Conservation (phyloP, 2,797 vertebrate genomes). For the Perodicticus potto region DNA sequence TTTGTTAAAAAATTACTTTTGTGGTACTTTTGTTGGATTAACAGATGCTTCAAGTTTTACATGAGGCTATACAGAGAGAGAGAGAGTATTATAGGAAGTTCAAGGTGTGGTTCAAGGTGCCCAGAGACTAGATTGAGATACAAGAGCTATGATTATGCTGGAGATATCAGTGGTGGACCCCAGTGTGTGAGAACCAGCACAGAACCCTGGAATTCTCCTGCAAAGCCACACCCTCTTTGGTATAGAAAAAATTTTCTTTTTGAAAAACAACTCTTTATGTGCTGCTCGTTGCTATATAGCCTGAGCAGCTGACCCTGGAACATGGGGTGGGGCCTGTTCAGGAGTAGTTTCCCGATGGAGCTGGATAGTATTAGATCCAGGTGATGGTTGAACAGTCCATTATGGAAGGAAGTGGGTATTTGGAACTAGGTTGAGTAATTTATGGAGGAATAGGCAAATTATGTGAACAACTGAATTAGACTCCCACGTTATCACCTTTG, state of each 20-base stretch:
- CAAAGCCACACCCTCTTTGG: not conserved
- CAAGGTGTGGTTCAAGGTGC: not conserved
- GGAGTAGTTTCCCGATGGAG: not conserved
- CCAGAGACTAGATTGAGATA: not conserved
- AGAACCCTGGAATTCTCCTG: not conserved
- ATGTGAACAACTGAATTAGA: not conserved
- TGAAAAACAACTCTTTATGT: not conserved
- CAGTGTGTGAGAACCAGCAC: fast-evolving
- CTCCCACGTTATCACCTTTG: too few relatives aligned
- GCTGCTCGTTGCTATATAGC: not conserved
- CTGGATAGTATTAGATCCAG: not conserved
- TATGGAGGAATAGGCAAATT: not conserved
- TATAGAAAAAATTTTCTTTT: not conserved
- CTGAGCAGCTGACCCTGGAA: not conserved
- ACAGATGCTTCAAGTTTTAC: not conserved
- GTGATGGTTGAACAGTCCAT: not conserved
- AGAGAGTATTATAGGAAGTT: not conserved
- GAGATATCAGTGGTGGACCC: not conserved
- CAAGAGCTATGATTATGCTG: not conserved
- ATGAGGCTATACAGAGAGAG: not conserved
- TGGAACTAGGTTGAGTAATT: not conserved
- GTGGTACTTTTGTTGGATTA: constrained; percentile 5
- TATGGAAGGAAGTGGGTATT: not conserved
- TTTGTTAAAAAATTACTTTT: not conserved
- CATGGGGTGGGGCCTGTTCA: not conserved